A percentile compares a stretch with the other conserved stretches of the same genome.
Evolutionary conservation across 2,888 invertebrate genomes (phyloP).

Genomic region (Ptilodon capucinus): DNA sequence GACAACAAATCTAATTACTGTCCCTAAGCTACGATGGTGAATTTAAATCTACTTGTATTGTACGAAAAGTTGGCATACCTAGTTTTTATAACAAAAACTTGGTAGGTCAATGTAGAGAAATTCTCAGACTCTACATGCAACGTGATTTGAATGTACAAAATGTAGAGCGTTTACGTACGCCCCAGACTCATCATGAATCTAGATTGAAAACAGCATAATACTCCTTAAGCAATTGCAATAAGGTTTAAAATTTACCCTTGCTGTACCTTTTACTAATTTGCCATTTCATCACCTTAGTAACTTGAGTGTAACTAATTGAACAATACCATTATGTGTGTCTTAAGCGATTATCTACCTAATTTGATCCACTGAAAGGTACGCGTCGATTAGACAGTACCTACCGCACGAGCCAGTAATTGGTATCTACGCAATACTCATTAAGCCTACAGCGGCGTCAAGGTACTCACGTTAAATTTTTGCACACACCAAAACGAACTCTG

Average conservation of each 20-base stretch:
- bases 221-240: background rate
- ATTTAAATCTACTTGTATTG: too few relatives aligned
- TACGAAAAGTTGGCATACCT: background rate
- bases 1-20: too few relatives aligned
- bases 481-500: too few relatives aligned
- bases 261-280: background rate
- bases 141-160: conserved; percentile 5
- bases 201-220: conserved; percentile 7
- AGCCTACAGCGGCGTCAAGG: too few relatives aligned
- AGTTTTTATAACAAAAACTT: background rate
- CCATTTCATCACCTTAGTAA: background rate
- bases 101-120: background rate
- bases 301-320: background rate
- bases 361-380: background rate
- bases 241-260: conserved; percentile 1
- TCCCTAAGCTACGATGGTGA: too few relatives aligned
- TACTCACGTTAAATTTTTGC: too few relatives aligned
- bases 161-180: conserved; percentile 6
- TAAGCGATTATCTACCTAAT: conserved; percentile 16
- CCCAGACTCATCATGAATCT: conserved; percentile 2
- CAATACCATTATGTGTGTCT: background rate
- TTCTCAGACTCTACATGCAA: background rate
- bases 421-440: too few relatives aligned
- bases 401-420: too few relatives aligned
- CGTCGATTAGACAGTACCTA: too few relatives aligned